Evolutionary conservation across 2,113 vertebrate species (phyloP).

Genomic region (Malurus melanocephalus): DNA sequence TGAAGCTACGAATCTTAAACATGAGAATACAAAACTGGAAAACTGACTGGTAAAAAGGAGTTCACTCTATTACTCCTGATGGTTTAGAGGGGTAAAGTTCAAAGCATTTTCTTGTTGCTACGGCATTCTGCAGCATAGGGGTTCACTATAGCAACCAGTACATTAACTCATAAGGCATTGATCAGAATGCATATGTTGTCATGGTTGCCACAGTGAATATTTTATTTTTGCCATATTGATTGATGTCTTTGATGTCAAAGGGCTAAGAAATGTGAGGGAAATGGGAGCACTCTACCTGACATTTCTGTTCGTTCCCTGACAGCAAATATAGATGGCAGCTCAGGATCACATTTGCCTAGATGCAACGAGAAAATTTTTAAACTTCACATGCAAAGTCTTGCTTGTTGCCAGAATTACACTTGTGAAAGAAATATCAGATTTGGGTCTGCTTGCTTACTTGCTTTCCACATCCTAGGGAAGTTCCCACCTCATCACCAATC

Average conservation of each 20-base stretch:
- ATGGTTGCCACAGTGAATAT: constrained; percentile 25
- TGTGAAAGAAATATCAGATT: neutral
- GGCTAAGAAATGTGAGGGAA: neutral
- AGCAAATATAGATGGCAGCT: neutral
- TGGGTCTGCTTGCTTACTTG: neutral
- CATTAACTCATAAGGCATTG: neutral
- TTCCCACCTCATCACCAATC: neutral
- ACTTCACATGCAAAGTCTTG: neutral
- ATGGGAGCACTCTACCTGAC: neutral
- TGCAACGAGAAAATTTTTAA: neutral
- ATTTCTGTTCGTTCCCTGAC: neutral
- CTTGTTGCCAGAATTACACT: neutral
- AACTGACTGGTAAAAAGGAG: neutral
- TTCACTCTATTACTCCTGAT: neutral
- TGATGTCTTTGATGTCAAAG: neutral
- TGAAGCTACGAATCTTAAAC: neutral
- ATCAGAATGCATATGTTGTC: constrained; percentile 2
- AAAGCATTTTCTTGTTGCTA: constrained; percentile 36
- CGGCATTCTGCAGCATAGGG: neutral
- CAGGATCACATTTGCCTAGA: neutral
- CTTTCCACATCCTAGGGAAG: neutral
- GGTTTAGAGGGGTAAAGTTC: neutral
- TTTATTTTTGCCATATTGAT: neutral
- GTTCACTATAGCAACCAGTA: constrained; percentile 1
- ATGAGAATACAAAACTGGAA: neutral